These are phyloP conservation scores for Erebia ligea DNA, from an alignment of 2,888 invertebrate species.

Conservation along the genomic window DNA sequence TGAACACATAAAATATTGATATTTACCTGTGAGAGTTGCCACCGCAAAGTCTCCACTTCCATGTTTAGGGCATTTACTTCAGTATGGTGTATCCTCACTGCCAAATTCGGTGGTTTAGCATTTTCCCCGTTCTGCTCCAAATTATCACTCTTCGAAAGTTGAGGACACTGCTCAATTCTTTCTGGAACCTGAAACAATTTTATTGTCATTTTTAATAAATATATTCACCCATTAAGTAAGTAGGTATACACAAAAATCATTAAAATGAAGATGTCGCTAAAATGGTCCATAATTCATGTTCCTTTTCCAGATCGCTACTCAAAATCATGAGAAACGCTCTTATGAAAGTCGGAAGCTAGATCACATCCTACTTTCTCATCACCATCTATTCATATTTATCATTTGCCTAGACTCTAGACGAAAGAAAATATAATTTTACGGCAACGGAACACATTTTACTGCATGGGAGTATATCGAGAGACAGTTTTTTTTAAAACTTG, in stretches of 20 bases:
- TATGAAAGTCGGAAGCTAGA: slow-evolving; percentile 31
- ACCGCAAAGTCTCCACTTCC: slow-evolving; percentile 87
- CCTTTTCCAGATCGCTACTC: background rate
- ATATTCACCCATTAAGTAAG: background rate
- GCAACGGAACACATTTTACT: slow-evolving; percentile 3
- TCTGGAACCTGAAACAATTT: slow-evolving; percentile 67
- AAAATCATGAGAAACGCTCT: slow-evolving; percentile 45
- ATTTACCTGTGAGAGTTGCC: slow-evolving; percentile 88
- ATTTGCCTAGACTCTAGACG: slow-evolving; percentile 13
- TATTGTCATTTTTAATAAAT: background rate
- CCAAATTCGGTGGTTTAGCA: slow-evolving; percentile 57
- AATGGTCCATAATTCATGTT: background rate
- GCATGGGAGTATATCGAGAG: slow-evolving; percentile 1
- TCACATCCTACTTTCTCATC: slow-evolving; percentile 14
- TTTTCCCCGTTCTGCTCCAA: slow-evolving; percentile 59
- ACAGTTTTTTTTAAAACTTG: slow-evolving; percentile 15
- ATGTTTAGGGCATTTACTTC: slow-evolving; percentile 83
- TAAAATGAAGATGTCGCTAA: slow-evolving; percentile 11
- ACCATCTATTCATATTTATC: background rate
- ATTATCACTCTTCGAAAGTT: slow-evolving; percentile 63
- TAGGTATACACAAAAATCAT: background rate
- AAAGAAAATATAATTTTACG: slow-evolving; percentile 16
- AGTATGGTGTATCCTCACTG: slow-evolving; percentile 54
- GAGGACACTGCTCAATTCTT: slow-evolving; percentile 66
- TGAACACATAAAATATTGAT: slow-evolving; percentile 20